Evolutionary conservation across 2,797 vertebrate species (phyloP).

Genomic region (Ceyx erithaca): DNA sequence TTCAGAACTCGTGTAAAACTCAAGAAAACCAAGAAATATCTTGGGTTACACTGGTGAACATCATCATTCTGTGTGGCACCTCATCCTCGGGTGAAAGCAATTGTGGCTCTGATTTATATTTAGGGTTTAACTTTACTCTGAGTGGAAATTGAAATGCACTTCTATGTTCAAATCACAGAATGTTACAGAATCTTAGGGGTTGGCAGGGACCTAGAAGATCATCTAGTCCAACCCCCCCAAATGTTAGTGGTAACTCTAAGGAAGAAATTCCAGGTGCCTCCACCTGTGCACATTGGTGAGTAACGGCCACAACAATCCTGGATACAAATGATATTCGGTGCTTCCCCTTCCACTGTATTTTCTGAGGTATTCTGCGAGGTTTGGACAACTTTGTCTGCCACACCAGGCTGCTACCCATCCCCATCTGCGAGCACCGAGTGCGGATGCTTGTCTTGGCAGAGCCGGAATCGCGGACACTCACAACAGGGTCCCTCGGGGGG

Average conservation of each 20-base stretch:
- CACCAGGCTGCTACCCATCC: not conserved
- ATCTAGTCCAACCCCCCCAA: too few relatives aligned
- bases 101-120: not conserved
- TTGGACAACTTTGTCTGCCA: not conserved
- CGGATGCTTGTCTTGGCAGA: not conserved
- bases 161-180: not conserved
- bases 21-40: not conserved
- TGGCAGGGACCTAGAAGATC: too few relatives aligned
- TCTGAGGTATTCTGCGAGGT: not conserved
- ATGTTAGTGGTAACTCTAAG: not conserved
- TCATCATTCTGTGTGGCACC: not conserved
- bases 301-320: not conserved
- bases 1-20: not conserved
- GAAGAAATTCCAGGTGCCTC: not conserved
- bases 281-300: accelerated
- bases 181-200: too few relatives aligned
- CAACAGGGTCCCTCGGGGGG: not conserved
- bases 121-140: not conserved
- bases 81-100: accelerated
- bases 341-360: not conserved
- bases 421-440: not conserved
- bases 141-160: not conserved
- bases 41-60: accelerated
- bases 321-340: not conserved
- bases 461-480: not conserved